These are phyloP conservation scores for Meles meles DNA, from an alignment of 2,113 vertebrate species.

Conservation along the genomic window DNA sequence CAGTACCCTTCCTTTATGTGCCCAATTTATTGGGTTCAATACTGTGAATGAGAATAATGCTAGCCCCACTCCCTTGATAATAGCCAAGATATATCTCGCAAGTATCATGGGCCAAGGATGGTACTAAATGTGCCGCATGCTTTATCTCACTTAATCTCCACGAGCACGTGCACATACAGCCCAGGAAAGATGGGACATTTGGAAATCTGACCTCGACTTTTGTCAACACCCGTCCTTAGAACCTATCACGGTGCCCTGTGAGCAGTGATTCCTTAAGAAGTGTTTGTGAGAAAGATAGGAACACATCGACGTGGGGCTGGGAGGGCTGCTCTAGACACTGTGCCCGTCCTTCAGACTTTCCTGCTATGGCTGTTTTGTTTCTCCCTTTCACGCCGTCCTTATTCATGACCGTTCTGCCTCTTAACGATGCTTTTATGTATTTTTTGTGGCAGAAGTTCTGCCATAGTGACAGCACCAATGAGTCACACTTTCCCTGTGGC, in stretches of 20 bases:
- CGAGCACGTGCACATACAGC: fast-evolving
- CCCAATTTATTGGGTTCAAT: not conserved
- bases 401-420: fast-evolving
- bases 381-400: not conserved
- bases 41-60: not conserved
- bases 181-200: not conserved
- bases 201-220: too few relatives aligned
- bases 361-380: fast-evolving
- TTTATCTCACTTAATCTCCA: not conserved
- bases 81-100: not conserved
- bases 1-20: not conserved
- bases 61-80: fast-evolving
- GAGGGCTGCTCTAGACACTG: fast-evolving
- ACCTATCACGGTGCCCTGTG: fast-evolving
- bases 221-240: not conserved
- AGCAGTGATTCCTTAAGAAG: not conserved
- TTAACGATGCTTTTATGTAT: fast-evolving
- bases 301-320: not conserved
- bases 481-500: too few relatives aligned
- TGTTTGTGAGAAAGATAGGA: not conserved
- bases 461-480: fast-evolving
- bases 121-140: too few relatives aligned
- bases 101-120: fast-evolving
- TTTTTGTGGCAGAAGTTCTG: not conserved
- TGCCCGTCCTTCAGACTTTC: fast-evolving